Evolutionary conservation across 2,113 vertebrate species (phyloP).

Genomic region (Coptodon rendalli): DNA sequence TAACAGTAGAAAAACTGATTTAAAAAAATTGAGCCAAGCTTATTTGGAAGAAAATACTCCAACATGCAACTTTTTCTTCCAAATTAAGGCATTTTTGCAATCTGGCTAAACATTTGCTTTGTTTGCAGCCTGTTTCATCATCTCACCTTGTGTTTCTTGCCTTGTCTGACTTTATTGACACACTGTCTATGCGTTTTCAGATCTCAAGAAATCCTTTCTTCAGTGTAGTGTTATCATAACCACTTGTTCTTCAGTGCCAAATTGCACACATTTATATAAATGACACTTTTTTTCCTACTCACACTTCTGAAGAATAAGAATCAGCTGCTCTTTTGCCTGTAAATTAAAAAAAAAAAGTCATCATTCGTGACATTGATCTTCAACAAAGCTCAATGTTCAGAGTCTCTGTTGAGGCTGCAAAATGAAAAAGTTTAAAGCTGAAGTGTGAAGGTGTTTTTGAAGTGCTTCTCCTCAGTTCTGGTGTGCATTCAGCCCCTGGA

Average conservation of each 20-base stretch:
- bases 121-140: not conserved
- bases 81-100: not conserved
- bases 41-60: not conserved
- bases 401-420: not conserved
- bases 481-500: not conserved
- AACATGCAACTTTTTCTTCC: not conserved
- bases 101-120: not conserved
- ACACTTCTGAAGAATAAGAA: not conserved
- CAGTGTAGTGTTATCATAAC: not conserved
- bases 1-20: not conserved
- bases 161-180: not conserved
- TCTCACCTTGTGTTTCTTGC: not conserved
- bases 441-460: slow-evolving; percentile 27
- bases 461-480: slow-evolving; percentile 2
- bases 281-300: not conserved
- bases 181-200: not conserved
- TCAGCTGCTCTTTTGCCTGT: not conserved
- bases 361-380: not conserved
- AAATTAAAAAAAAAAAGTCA: not conserved
- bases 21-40: not conserved
- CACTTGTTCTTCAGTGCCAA: not conserved
- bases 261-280: not conserved
- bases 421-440: slow-evolving; percentile 7
- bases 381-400: not conserved
- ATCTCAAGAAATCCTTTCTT: not conserved